Percentiles rank a stretch among this genome's conserved stretches.
Conservation (phyloP, 1,140 invertebrate genomes). For the Pinna nobilis region DNA sequence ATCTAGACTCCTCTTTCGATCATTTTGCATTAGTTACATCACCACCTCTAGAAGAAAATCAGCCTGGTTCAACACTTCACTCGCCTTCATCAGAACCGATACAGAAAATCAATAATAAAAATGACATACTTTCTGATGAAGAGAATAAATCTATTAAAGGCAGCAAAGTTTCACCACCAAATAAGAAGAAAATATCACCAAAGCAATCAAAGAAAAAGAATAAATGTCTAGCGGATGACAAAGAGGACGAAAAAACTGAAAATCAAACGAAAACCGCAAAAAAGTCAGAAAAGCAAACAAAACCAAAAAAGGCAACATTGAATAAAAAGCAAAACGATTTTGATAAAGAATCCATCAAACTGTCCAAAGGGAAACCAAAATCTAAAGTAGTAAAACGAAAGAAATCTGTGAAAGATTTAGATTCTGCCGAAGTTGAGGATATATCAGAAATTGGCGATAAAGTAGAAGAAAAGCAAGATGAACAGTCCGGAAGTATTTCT, state of each 20-base stretch:
- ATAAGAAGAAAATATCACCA: not conserved
- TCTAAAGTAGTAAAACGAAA: slow-evolving; percentile 9
- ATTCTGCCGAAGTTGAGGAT: not conserved
- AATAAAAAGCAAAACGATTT: slow-evolving; percentile 14
- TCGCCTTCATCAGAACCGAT: too few species aligned
- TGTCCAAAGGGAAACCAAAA: slow-evolving; percentile 17
- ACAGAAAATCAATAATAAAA: too few species aligned
- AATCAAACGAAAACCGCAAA: slow-evolving; percentile 9
- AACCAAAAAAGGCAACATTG: not conserved
- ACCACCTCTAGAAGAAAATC: too few species aligned
- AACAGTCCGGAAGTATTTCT: slow-evolving; percentile 14
- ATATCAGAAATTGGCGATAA: not conserved
- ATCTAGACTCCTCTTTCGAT: slow-evolving; percentile 4
- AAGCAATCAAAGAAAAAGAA: slow-evolving; percentile 17
- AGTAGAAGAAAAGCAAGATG: not conserved
- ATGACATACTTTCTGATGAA: too few species aligned
- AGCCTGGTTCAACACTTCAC: too few species aligned
- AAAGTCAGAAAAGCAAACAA: slow-evolving; percentile 10
- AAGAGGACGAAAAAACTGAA: slow-evolving; percentile 3
- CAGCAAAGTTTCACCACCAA: too few species aligned
- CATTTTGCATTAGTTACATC: too few species aligned
- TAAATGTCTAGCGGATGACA: not conserved
- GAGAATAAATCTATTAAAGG: too few species aligned
- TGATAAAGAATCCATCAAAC: too few species aligned
- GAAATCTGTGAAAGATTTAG: slow-evolving; percentile 12